Evolutionary conservation across 2,797 vertebrate genomes (phyloP).

Genomic region (Ctenosaura bakeri): DNA sequence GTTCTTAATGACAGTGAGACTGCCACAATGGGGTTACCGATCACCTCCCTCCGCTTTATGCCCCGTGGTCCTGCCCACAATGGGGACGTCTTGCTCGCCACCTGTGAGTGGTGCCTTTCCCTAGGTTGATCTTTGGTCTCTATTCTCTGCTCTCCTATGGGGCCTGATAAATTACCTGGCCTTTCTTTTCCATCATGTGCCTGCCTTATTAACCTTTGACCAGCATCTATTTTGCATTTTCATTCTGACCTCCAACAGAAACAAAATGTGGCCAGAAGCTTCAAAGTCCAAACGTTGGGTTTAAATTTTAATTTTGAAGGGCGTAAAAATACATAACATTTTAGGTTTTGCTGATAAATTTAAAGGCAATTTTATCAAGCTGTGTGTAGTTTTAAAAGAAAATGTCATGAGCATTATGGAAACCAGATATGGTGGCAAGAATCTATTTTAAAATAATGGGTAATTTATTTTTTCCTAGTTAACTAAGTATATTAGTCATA

Average conservation of each 20-base stretch:
- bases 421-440: not conserved
- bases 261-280: not conserved
- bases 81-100: conserved; percentile 31
- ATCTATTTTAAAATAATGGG: not conserved
- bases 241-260: too few relatives aligned
- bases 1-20: conserved; percentile 47
- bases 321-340: not conserved
- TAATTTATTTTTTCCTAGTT: not conserved
- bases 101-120: conserved; percentile 22
- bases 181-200: not conserved
- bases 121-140: not conserved
- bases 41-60: conserved; percentile 37
- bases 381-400: not conserved
- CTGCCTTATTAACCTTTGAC: not conserved
- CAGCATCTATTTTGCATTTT: too few relatives aligned
- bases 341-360: not conserved
- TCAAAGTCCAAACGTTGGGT: not conserved
- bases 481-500: not conserved
- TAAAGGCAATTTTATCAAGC: not conserved
- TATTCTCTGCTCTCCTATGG: not conserved
- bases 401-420: not conserved
- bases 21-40: conserved; percentile 1
- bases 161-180: not conserved
- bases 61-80: conserved; percentile 37
- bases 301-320: not conserved